Conservation (phyloP, 1,140 invertebrate species). For the Drosophila carrolli region DNA sequence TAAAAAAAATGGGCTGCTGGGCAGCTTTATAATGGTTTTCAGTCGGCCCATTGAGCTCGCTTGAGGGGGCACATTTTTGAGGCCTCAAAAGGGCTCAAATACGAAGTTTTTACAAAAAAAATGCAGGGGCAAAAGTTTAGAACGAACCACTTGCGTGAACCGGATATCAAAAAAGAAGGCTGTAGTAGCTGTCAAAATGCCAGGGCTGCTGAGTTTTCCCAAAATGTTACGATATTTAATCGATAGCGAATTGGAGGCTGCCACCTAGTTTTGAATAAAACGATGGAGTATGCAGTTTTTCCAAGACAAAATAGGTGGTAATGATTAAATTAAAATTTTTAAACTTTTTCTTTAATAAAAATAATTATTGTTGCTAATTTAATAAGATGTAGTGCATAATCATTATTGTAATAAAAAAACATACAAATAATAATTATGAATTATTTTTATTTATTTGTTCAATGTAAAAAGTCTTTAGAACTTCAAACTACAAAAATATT, state of each 20-base stretch:
- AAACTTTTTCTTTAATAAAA: too few relatives aligned
- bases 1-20: constrained; percentile 28
- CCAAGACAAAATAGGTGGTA: too few relatives aligned
- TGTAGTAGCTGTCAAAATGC: constrained; percentile 49
- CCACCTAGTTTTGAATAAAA: too few relatives aligned
- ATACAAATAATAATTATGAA: too few relatives aligned
- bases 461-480: too few relatives aligned
- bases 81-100: constrained; percentile 10
- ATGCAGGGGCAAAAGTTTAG: constrained; percentile 20
- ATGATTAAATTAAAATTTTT: too few relatives aligned
- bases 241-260: background rate
- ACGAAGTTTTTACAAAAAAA: constrained; percentile 34
- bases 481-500: too few relatives aligned
- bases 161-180: constrained; percentile 83
- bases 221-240: background rate
- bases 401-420: too few relatives aligned
- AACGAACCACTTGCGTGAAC: constrained; percentile 80
- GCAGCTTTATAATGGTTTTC: constrained; percentile 1
- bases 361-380: too few relatives aligned
- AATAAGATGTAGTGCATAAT: too few relatives aligned
- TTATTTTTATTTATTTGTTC: too few relatives aligned
- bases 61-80: constrained; percentile 2
- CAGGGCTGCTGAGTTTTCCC: constrained; percentile 13
- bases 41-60: constrained; percentile 6
- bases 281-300: too few relatives aligned